A percentile compares a stretch with the other conserved stretches of the same genome.
These are phyloP conservation scores for Diarsia brunnea DNA, from an alignment of 2,888 invertebrate genomes.

Conservation along the genomic window DNA sequence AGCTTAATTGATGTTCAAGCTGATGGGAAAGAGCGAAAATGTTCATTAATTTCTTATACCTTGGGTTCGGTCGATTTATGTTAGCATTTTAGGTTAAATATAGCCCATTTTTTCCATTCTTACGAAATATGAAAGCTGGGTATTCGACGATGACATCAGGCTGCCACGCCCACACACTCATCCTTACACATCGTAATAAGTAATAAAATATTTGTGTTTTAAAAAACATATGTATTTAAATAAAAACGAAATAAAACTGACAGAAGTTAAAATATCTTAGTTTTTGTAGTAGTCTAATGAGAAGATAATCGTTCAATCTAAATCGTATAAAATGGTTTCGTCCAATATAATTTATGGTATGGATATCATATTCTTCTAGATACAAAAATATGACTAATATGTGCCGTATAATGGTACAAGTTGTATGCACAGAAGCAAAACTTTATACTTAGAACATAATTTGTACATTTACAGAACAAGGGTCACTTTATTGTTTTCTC, in stretches of 20 bases:
- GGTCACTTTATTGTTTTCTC: slow-evolving; percentile 1
- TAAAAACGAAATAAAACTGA: slow-evolving; percentile 54
- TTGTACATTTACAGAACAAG: neutral
- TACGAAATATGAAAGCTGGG: slow-evolving; percentile 59
- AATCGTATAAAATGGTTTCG: slow-evolving; percentile 15
- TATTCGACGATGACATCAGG: slow-evolving; percentile 64
- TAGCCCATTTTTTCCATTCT: slow-evolving; percentile 30
- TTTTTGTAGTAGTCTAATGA: slow-evolving; percentile 46
- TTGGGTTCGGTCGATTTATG: neutral
- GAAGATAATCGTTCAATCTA: slow-evolving; percentile 21
- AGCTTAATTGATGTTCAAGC: slow-evolving; percentile 21
- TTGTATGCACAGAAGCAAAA: neutral
- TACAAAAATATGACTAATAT: neutral
- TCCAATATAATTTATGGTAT: neutral
- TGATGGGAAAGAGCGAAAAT: slow-evolving; percentile 1
- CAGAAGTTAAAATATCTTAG: slow-evolving; percentile 29
- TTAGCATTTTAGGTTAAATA: slow-evolving; percentile 11
- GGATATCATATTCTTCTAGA: slow-evolving; percentile 1
- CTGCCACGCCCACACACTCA: slow-evolving; percentile 56
- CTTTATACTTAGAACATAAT: neutral
- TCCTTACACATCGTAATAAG: slow-evolving; percentile 47
- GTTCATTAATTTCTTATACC: slow-evolving; percentile 9
- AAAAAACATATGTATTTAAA: slow-evolving; percentile 44
- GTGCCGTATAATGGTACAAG: neutral
- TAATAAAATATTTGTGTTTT: slow-evolving; percentile 59